Evolutionary conservation across 30 jellyfish, hydroid and myxozoan species (phyloP).

Genomic region (Phacellophora camtschatica): DNA sequence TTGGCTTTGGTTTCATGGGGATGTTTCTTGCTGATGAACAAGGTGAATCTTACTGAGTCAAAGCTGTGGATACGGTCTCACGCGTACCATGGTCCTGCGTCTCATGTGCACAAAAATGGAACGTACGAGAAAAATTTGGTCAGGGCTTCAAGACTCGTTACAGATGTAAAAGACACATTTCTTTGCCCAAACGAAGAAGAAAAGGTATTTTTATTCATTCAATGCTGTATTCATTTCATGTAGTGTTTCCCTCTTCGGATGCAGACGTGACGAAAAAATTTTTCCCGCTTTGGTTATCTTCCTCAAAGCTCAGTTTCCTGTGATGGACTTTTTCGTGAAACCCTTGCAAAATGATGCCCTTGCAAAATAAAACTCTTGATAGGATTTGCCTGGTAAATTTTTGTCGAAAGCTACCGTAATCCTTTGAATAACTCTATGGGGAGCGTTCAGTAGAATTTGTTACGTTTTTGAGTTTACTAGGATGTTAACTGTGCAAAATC

Average conservation of each 20-base stretch:
- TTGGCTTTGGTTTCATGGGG: conserved; percentile 88
- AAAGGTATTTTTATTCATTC: too few species aligned
- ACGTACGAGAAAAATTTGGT: conserved; percentile 50
- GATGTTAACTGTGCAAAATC: too few species aligned
- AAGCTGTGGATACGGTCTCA: conserved; percentile 63
- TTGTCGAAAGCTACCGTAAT: too few species aligned
- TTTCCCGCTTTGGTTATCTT: not conserved
- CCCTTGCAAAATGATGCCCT: too few species aligned
- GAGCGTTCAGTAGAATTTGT: not conserved
- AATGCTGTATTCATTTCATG: too few species aligned
- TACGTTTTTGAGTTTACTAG: too few species aligned
- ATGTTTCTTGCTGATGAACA: conserved; percentile 55
- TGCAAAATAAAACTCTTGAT: too few species aligned
- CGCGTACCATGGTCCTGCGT: conserved; percentile 80
- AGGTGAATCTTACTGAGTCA: conserved; percentile 13
- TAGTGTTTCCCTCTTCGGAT: not conserved
- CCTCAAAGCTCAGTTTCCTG: too few species aligned
- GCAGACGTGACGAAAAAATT: not conserved
- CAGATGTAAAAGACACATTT: conserved; percentile 61
- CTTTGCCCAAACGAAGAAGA: conserved; percentile 82
- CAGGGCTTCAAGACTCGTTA: conserved; percentile 56
- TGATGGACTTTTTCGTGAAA: too few species aligned
- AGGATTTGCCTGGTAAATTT: too few species aligned
- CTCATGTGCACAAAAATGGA: conserved; percentile 77
- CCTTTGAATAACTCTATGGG: too few species aligned